These are phyloP conservation scores for Coenonympha glycerion DNA, from an alignment of 2,888 invertebrate genomes.

Conservation along the genomic window DNA sequence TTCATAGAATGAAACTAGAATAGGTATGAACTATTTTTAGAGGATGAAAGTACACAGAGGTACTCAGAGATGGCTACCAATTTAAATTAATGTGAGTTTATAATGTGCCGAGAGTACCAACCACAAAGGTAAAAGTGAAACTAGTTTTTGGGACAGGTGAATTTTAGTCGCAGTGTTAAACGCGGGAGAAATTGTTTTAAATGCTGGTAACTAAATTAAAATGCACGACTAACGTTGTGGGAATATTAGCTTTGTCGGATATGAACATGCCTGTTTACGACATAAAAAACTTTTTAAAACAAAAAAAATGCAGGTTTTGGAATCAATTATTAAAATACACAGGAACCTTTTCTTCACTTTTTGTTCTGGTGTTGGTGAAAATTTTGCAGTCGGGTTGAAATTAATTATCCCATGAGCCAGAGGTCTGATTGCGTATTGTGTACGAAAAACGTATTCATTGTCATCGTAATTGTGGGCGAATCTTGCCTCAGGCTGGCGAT, in stretches of 20 bases:
- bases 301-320: too few species aligned
- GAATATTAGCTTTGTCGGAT: neutral
- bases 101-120: conserved; percentile 18
- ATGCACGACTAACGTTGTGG: conserved; percentile 11
- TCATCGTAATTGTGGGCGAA: too few species aligned
- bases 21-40: too few species aligned
- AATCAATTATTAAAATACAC: neutral
- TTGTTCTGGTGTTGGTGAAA: too few species aligned
- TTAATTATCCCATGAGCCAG: too few species aligned
- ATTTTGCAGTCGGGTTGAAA: too few species aligned
- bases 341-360: neutral
- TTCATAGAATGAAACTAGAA: too few species aligned
- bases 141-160: conserved; percentile 28
- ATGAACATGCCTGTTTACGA: neutral
- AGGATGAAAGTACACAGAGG: too few species aligned
- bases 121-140: conserved; percentile 28
- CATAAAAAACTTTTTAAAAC: neutral
- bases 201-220: conserved; percentile 16
- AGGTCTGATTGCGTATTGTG: too few species aligned
- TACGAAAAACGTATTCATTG: too few species aligned
- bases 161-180: conserved; percentile 27
- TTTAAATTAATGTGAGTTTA: conserved; percentile 25
- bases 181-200: conserved; percentile 27
- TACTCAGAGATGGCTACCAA: conserved; percentile 19
- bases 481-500: too few species aligned